Evolutionary conservation across 2,797 vertebrate genomes (phyloP), one percentile per base, ranked within the genome.

Genomic region (Dipus sagitta): DNA sequence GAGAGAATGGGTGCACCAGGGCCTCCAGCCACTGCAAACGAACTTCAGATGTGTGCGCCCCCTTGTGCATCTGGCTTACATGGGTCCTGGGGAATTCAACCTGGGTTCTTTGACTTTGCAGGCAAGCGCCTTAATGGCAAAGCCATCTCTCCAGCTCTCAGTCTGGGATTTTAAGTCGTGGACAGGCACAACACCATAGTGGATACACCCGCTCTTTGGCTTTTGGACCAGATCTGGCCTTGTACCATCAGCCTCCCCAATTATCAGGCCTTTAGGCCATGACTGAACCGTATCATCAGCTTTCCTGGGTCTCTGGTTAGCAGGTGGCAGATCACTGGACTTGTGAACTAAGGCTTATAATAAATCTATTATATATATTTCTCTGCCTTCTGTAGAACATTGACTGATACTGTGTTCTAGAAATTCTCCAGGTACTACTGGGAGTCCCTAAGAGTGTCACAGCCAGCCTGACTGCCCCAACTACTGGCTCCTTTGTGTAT

Each of bases 401-500:
- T 52, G 9, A 76, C 74, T 52, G 6, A 71, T 11, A 8, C 42
- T 28, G 14, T 34, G n/a, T 11, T 77, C 86, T 72, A 30, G n/a
- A 68, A 67, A 85, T 30, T 72, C 6, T 1, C 3, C 15, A 58
- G 84, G 26, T 2, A n/a, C 42, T 81, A 10, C 47, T 11, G 34
- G 17, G 58, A 24, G n/a, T 52, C 11, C 28, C 60, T 32, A 3
- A 30, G 2, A 28, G 34, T 26, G 42, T 83, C 52, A 32, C 0
- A 8, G 34, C 10, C 4, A 26, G 60, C 65, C 38, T 47, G 24
- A 18, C 2, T 1, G 13, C 34, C 64, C 86, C 42, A 20, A 28
- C 42, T n/a, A 2, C 7, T 34, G 76, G 23, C 32, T 58, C 65
- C 24, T 12, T 13, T 17, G 21, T 0, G 18, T 0, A 1, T 11